These are phyloP conservation scores for Phoebastria nigripes DNA, from an alignment of 2,797 vertebrate genomes.

Conservation along the genomic window DNA sequence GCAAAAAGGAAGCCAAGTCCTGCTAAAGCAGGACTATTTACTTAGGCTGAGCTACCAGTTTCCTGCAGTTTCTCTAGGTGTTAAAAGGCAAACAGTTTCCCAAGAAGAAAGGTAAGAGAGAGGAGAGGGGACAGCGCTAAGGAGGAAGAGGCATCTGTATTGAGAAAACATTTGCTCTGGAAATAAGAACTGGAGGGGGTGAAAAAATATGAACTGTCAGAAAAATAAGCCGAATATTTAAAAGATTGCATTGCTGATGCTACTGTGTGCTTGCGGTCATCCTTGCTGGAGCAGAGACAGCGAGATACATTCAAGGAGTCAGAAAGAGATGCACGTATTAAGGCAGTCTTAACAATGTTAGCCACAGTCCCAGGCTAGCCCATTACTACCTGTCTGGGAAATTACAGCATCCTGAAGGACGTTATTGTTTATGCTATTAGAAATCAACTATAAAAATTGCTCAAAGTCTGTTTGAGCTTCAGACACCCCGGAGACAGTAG, in stretches of 20 bases:
- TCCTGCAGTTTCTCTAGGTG: not conserved
- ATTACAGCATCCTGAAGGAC: not conserved
- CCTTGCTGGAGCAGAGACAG: not conserved
- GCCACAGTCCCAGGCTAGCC: not conserved
- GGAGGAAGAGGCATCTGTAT: not conserved
- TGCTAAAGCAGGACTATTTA: not conserved
- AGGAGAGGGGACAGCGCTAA: not conserved
- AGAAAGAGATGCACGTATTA: not conserved
- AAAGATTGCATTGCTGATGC: not conserved
- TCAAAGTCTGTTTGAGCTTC: not conserved
- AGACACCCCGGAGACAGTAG: not conserved
- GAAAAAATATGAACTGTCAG: not conserved
- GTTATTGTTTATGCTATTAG: not conserved
- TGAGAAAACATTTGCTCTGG: not conserved
- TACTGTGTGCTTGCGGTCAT: not conserved
- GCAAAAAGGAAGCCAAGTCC: not conserved
- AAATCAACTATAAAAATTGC: not conserved
- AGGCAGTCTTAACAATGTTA: not conserved
- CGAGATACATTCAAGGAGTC: conserved; percentile 17
- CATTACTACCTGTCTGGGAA: not conserved
- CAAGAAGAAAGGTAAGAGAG: not conserved
- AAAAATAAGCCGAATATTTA: not conserved
- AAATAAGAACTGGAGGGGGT: not conserved
- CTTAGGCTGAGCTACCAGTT: not conserved
- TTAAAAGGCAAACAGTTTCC: not conserved